Conservation (phyloP, 1,140 invertebrate species). For the Trachymyrmex septentrionalis region DNA sequence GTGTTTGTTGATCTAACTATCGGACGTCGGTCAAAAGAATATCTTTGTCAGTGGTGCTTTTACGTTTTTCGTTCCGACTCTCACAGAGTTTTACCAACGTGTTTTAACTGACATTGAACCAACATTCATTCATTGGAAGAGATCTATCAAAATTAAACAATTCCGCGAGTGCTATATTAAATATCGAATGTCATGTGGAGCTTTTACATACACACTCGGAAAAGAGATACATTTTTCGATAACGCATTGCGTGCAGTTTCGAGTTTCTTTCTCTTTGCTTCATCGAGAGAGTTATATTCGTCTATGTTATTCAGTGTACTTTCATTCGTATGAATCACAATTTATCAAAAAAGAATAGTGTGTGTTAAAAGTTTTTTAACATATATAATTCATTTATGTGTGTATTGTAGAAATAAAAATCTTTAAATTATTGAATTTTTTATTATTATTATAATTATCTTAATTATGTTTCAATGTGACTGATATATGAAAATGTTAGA, state of each 20-base stretch:
- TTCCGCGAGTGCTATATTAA: constrained; percentile 35
- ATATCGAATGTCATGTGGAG: constrained; percentile 38
- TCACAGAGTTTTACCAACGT: constrained; percentile 10
- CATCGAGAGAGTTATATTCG: neutral
- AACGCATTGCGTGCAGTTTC: constrained; percentile 32
- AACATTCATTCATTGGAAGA: neutral
- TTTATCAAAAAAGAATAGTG: neutral
- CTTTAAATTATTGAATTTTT: neutral
- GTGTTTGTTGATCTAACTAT: neutral
- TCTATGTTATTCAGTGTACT: constrained; percentile 7
- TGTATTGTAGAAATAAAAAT: neutral
- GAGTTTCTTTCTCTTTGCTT: constrained; percentile 35
- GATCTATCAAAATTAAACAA: constrained; percentile 59
- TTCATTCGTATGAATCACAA: neutral
- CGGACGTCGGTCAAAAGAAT: neutral
- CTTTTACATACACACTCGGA: neutral
- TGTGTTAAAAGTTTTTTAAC: neutral
- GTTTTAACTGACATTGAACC: constrained; percentile 11
- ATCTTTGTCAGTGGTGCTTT: neutral
- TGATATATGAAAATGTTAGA: neutral
- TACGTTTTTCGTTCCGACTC: neutral
- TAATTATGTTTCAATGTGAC: neutral
- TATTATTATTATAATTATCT: neutral
- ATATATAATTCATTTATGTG: neutral
- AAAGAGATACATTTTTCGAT: constrained; percentile 54